phyloP scores from a whole-genome alignment of 2,113 vertebrate genomes.

The Chionodraco myersi region DNA sequence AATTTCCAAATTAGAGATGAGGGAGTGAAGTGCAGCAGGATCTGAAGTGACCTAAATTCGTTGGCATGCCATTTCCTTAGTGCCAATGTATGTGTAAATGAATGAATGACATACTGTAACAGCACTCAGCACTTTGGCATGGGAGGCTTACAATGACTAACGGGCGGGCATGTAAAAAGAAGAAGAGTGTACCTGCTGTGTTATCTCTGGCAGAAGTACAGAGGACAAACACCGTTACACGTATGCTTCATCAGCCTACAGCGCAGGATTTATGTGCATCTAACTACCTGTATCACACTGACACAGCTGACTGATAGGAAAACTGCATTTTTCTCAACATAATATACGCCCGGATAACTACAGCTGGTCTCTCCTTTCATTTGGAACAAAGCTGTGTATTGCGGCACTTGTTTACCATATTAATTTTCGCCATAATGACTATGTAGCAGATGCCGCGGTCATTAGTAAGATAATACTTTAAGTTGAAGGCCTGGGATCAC shows the following conservation, averaged over 20 bases:
- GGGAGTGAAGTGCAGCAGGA: conserved; percentile 13
- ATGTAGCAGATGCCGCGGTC: conserved; percentile 15
- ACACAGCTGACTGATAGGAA: conserved; percentile 32
- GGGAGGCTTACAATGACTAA: conserved; percentile 12
- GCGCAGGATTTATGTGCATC: conserved; percentile 41
- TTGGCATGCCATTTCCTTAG: not conserved
- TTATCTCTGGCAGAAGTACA: conserved; percentile 3
- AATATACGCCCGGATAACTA: conserved; percentile 19
- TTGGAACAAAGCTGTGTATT: conserved; percentile 21
- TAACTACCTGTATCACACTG: conserved; percentile 35
- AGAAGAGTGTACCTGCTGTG: conserved; percentile 21
- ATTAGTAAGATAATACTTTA: conserved; percentile 36
- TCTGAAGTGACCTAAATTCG: not conserved
- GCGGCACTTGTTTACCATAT: conserved; percentile 45
- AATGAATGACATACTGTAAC: not conserved
- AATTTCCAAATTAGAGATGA: conserved; percentile 37
- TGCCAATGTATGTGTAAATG: not conserved
- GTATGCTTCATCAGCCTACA: conserved; percentile 25
- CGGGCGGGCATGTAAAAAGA: conserved; percentile 1
- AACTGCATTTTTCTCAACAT: conserved; percentile 22
- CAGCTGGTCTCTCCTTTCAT: conserved; percentile 18
- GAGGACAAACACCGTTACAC: conserved; percentile 33
- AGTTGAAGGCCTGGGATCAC: not conserved
- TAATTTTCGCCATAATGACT: conserved; percentile 24
- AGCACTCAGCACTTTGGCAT: not conserved